Conservation (phyloP, 2,113 vertebrate genomes). For the Nanorana parkeri region DNA sequence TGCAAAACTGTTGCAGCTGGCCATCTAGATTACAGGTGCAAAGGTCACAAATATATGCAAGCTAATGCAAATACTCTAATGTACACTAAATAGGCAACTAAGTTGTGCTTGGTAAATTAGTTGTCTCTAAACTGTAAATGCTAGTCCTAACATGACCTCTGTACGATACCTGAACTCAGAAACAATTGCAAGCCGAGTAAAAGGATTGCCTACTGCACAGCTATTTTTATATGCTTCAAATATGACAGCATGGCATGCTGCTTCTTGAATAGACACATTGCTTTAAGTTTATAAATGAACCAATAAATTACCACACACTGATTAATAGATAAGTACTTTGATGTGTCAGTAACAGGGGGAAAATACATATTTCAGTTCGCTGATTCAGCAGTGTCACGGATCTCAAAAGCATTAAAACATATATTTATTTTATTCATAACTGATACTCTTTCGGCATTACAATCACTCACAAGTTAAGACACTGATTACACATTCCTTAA, state of each 20-base stretch:
- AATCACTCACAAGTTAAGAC: neutral
- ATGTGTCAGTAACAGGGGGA: slow-evolving; percentile 23
- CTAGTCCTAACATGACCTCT: slow-evolving; percentile 3
- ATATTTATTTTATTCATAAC: slow-evolving; percentile 19
- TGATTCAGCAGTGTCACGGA: slow-evolving; percentile 18
- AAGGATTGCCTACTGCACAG: neutral
- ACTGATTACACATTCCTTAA: slow-evolving; percentile 1
- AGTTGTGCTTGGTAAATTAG: no score
- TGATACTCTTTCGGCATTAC: neutral
- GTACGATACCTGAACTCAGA: neutral
- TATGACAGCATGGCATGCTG: slow-evolving; percentile 10
- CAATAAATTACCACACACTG: slow-evolving; percentile 18
- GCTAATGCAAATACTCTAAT: no score
- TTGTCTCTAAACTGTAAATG: neutral
- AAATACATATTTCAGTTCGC: slow-evolving; percentile 20
- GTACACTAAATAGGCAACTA: no score
- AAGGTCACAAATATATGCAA: no score
- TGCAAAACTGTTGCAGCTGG: no score
- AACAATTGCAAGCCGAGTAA: neutral
- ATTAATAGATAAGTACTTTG: slow-evolving; percentile 44
- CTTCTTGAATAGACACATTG: neutral
- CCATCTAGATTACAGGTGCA: no score
- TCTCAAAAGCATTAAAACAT: neutral
- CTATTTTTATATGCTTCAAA: slow-evolving; percentile 3
- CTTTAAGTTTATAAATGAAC: slow-evolving; percentile 17